Evolutionary conservation across 2,888 invertebrate genomes (phyloP), one percentile per base, ranked within the genome.

Genomic region (Metalampra italica): DNA sequence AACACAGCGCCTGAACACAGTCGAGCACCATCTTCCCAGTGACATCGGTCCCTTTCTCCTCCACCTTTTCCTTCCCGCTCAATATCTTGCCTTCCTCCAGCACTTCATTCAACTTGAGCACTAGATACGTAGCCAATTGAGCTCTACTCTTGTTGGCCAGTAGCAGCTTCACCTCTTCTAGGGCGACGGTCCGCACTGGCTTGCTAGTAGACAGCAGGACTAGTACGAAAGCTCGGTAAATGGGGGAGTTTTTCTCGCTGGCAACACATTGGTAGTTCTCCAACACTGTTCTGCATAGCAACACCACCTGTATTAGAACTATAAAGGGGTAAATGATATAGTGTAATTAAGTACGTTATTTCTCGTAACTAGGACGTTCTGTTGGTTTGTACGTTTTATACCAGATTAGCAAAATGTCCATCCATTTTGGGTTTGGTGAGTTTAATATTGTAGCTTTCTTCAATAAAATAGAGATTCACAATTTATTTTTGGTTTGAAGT

Each of bases 271-370:
- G 90, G 84, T 95, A 94, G 59, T 94, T 92, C 52, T 92, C 90
- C 43, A 96, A 82, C 38, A 97, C 86, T 54, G 91, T 91, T 75
- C 94, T 93, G 69, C 94, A 93, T 62, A 97, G 90, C 63, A 93
- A 87, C 82, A 94, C 93, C 57, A 96, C 91, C 79, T 93, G 92
- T 82, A 90, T 76, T 71, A 82, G 79, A 84, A 91, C 90, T 90
- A 81, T 82, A 86, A 83, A 82, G 81, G 80, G 78, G 84, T 50
- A 43, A 78, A 73, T 75, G 75, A 66, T 78, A 78, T 77, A 83
- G 79, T 62, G 73, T 66, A 60, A 69, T 60, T 64, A 47, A 60
- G 57, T 59, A 56, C 45, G 50, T 38, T 50, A 37, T 30, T 34
- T 34, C 4, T 34, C 2, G 9, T 11, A 9, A 34, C 11, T 1